Conservation (phyloP, 2,113 vertebrate species). For the Brachirus orientalis region DNA sequence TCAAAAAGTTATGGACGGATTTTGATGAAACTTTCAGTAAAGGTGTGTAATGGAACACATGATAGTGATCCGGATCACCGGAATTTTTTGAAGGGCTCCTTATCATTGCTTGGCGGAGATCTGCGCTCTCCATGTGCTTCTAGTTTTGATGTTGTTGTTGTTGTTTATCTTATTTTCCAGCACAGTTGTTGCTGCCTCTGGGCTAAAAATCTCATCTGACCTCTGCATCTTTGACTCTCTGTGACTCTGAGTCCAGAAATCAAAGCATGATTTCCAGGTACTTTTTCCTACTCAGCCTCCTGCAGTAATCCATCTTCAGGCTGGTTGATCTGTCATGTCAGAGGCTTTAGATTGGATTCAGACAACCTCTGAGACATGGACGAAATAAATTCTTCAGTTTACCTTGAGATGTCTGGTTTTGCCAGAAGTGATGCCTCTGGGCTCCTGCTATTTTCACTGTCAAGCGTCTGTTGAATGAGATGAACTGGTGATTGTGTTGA, state of each 20-base stretch:
- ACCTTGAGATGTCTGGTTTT: neutral
- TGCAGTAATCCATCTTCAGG: neutral
- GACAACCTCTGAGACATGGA: neutral
- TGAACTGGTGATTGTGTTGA: no score
- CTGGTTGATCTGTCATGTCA: neutral
- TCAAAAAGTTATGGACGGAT: no score
- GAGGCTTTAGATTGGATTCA: neutral
- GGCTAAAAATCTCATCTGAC: neutral
- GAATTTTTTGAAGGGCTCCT: no score
- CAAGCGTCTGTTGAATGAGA: no score
- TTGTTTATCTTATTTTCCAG: conserved; percentile 1
- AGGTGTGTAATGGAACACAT: no score
- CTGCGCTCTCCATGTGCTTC: no score
- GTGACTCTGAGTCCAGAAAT: neutral
- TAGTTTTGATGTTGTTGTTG: neutral
- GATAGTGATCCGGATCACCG: no score
- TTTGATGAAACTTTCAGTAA: no score
- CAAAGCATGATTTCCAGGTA: neutral
- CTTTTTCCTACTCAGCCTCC: neutral
- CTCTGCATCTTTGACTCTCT: conserved; percentile 12
- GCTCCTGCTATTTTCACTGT: neutral
- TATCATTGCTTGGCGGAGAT: no score
- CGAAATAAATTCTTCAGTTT: neutral
- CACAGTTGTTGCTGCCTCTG: neutral
- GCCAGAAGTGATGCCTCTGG: neutral